These are phyloP conservation scores for Oryzias sinensis DNA, from an alignment of 2,797 vertebrate genomes.

Conservation along the genomic window DNA sequence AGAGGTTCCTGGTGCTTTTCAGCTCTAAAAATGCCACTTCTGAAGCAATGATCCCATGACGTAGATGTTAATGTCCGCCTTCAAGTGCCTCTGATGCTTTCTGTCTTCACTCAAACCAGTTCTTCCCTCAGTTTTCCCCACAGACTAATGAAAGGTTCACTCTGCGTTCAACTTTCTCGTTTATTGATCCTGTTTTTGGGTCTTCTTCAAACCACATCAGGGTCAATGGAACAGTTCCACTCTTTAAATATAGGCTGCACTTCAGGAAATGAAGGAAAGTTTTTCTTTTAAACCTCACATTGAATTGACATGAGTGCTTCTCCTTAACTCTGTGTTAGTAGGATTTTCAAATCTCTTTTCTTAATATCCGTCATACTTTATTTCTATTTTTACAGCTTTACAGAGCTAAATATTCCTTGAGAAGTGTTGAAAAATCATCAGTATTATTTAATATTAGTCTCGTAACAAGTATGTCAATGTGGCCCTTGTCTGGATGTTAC, in stretches of 20 bases:
- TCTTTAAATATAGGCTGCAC: background rate
- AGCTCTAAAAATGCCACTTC: too few relatives aligned
- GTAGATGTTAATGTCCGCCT: slow-evolving; percentile 31
- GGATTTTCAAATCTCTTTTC: slow-evolving; percentile 49
- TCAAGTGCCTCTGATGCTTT: slow-evolving; percentile 62
- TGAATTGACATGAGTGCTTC: slow-evolving; percentile 1
- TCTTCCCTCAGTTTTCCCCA: slow-evolving; percentile 5
- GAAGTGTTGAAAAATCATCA: slow-evolving; percentile 65
- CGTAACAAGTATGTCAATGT: slow-evolving; percentile 60
- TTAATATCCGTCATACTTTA: slow-evolving; percentile 37
- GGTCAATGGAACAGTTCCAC: background rate
- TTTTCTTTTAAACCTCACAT: slow-evolving; percentile 29
- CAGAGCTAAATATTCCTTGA: slow-evolving; percentile 59
- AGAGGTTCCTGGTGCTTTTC: too few relatives aligned
- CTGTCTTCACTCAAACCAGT: slow-evolving; percentile 39
- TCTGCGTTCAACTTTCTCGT: slow-evolving; percentile 4
- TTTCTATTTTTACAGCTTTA: slow-evolving; percentile 59
- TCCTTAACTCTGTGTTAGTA: slow-evolving; percentile 45
- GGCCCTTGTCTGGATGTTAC: slow-evolving; percentile 75
- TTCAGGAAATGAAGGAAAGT: slow-evolving; percentile 17
- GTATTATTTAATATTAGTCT: slow-evolving; percentile 71
- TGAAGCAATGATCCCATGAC: too few relatives aligned
- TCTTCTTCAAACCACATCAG: background rate
- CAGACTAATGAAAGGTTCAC: background rate
- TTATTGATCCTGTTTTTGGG: background rate